Conservation (phyloP, 2,888 invertebrate species). For the Tetragonisca angustula region DNA sequence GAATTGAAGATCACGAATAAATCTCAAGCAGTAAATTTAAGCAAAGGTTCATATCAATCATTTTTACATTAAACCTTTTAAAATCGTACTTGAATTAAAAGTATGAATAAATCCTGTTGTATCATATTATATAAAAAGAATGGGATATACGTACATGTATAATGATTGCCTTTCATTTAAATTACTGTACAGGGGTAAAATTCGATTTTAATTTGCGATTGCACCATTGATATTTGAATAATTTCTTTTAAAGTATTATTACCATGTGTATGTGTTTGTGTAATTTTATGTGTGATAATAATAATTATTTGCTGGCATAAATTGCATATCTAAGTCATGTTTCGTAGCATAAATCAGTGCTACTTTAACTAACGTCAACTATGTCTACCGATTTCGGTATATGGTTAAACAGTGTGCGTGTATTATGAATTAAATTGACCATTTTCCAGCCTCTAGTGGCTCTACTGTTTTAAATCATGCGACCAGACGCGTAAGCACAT, state of each 20-base stretch:
- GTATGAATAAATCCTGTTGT: too few species aligned
- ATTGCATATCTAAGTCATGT: background rate
- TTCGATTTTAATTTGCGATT: background rate
- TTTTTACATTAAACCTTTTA: too few species aligned
- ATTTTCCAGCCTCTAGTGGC: constrained; percentile 3
- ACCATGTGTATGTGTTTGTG: background rate
- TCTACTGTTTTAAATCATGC: constrained; percentile 39
- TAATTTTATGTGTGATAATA: background rate
- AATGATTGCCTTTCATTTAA: background rate
- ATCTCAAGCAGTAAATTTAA: background rate
- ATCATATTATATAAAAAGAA: too few species aligned
- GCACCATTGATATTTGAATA: too few species aligned
- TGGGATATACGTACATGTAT: too few species aligned
- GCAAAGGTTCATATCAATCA: too few species aligned
- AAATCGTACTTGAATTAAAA: too few species aligned
- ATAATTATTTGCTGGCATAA: background rate
- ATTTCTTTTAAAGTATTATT: too few species aligned
- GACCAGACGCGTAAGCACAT: constrained; percentile 43
- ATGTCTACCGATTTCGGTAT: background rate
- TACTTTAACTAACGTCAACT: too few species aligned
- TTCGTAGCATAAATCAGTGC: background rate
- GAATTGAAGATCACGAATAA: background rate
- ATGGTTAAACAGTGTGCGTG: constrained; percentile 8
- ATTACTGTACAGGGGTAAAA: background rate
- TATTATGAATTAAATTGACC: constrained; percentile 19